Evolutionary conservation across 2,888 invertebrate species (phyloP).

Genomic region (Drosophila infuscata): DNA sequence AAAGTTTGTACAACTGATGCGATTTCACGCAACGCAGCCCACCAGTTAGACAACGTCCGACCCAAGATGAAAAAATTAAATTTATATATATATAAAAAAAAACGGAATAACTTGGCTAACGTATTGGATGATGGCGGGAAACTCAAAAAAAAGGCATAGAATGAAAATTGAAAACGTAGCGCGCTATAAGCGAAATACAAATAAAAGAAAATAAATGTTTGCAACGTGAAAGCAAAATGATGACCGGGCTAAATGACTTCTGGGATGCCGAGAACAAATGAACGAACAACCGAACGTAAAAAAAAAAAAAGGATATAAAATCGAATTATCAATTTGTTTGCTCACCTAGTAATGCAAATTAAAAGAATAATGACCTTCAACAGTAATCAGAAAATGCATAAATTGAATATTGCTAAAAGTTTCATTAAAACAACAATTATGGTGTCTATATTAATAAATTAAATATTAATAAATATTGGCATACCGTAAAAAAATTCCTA

Average conservation of each 20-base stretch:
- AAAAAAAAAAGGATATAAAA: slow-evolving; percentile 9
- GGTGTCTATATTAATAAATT: not conserved
- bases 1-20: slow-evolving; percentile 80
- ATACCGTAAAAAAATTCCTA: not conserved
- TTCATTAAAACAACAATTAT: slow-evolving; percentile 1
- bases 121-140: slow-evolving; percentile 13
- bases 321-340: slow-evolving; percentile 17
- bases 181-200: slow-evolving; percentile 54
- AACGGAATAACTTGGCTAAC: slow-evolving; percentile 29
- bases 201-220: slow-evolving; percentile 43
- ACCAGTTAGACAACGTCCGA: slow-evolving; percentile 49
- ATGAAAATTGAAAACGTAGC: slow-evolving; percentile 63
- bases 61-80: slow-evolving; percentile 32
- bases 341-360: slow-evolving; percentile 20
- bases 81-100: slow-evolving; percentile 5
- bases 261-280: slow-evolving; percentile 60
- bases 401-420: not conserved
- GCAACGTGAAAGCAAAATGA: slow-evolving; percentile 43
- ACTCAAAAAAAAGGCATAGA: slow-evolving; percentile 33
- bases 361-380: slow-evolving; percentile 9
- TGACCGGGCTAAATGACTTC: slow-evolving; percentile 44
- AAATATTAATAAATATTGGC: not conserved
- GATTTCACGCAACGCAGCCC: slow-evolving; percentile 76
- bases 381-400: slow-evolving; percentile 4
- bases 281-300: slow-evolving; percentile 37